Base-by-base conservation (phyloP, 2,797 vertebrate genomes). In the Loriculus beryllinus region DNA sequence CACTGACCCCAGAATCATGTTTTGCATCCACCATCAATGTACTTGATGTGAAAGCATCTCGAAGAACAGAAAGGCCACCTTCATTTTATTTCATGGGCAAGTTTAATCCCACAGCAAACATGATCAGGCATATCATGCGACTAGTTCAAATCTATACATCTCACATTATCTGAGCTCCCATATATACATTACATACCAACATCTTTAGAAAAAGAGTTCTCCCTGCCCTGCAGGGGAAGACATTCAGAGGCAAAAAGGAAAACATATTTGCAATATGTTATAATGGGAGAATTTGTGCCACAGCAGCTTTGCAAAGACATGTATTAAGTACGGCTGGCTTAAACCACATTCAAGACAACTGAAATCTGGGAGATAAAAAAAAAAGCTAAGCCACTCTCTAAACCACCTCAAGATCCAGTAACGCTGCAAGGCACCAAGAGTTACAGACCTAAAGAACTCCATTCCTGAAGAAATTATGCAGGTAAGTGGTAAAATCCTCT, bases 191-290 rank as follows among this genome's bases (percentile, higher is more conserved):
- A 80, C 65, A 72, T 15, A 92, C 10, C 63, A 83, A 72, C 6
- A 16, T 40, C 68, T 89, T 68, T 25, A 69, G 76, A 65, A 94
- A 71, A 89, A 81, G 90, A 85, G n/a, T 56, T 93, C 86, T 59
- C 93, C 93, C 96, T 95, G 93, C 93, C 95, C 95, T 80, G 96
- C 96, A 97, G 96, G 95, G 82, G 37, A 89, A 82, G 59, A 92
- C 63, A 79, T 94, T 95, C 75, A 88, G 29, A 94, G 62, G 72
- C 64, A 88, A 86, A 88, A 75, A 91, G 68, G 78, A n/a, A 80
- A 80, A 70, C 45, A 57, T 0, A 9, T 76, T 49, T 63, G 49
- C 68, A 92, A 87, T 88, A 94, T 86, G 82, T 75, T 90, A 90
- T 40, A 64, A 64, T 10, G 31, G 57, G 60, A 75, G 84, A 88